phyloP scores from a whole-genome alignment of 92 coral and sea anemone species.

The Zoanthus gigantus region DNA sequence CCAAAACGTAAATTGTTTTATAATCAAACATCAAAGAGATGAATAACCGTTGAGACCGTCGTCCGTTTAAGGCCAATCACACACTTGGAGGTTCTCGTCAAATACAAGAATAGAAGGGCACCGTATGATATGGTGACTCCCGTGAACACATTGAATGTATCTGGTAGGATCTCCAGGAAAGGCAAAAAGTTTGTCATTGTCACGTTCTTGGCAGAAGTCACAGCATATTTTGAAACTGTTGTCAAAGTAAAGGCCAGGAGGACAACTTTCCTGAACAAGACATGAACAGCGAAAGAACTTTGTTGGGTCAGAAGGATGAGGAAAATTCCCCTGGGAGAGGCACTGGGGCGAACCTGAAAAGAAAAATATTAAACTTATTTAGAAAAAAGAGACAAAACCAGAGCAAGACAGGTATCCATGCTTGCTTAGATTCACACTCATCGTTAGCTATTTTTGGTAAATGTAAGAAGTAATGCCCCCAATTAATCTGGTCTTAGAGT shows the following conservation, averaged over 20 bases:
- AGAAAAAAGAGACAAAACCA: neutral
- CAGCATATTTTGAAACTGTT: neutral
- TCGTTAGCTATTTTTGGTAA: no score
- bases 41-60: no score
- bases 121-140: neutral
- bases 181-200: neutral
- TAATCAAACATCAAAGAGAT: no score
- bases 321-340: neutral
- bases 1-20: no score
- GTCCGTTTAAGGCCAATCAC: neutral
- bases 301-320: neutral
- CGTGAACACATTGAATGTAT: neutral
- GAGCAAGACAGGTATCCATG: neutral
- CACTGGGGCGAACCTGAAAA: neutral
- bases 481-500: no score
- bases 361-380: neutral
- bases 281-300: neutral
- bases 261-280: neutral
- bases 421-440: neutral
- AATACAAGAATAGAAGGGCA: neutral
- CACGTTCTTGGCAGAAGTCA: neutral
- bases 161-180: neutral
- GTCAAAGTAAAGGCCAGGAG: neutral
- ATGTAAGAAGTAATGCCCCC: no score
- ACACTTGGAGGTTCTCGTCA: neutral